These are phyloP conservation scores for Cyrtorhinus lividipennis DNA, from an alignment of 1,140 invertebrate species.

Conservation along the genomic window DNA sequence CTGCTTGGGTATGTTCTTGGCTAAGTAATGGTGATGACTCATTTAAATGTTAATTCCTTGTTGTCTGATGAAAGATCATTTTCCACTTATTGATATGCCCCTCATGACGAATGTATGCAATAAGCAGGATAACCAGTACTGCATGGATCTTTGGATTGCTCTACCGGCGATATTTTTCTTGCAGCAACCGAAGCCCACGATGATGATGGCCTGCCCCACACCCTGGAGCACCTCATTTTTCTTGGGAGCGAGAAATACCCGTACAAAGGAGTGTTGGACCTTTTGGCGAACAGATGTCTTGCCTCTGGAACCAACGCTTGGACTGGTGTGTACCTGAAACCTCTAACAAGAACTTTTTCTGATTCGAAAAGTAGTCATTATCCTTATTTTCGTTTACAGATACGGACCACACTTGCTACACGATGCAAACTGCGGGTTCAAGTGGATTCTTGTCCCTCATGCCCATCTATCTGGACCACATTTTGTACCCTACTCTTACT, in stretches of 20 bases:
- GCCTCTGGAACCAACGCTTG: slow-evolving; percentile 82
- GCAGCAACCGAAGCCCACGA: slow-evolving; percentile 77
- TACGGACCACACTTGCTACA: slow-evolving; percentile 79
- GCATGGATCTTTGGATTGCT: too few species aligned
- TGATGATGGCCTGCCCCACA: slow-evolving; percentile 85
- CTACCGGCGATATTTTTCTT: too few species aligned
- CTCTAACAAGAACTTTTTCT: neutral
- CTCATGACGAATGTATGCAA: neutral
- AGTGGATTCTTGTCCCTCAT: slow-evolving; percentile 76
- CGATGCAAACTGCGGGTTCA: slow-evolving; percentile 69
- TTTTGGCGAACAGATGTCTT: slow-evolving; percentile 74
- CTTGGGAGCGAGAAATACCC: slow-evolving; percentile 81
- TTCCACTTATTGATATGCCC: too few species aligned
- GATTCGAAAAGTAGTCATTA: too few species aligned
- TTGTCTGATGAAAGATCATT: neutral
- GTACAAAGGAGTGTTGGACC: slow-evolving; percentile 75
- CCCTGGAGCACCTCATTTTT: slow-evolving; percentile 83
- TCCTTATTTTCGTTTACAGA: slow-evolving; percentile 35
- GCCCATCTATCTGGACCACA: slow-evolving; percentile 81
- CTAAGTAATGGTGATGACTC: too few species aligned
- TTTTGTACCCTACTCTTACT: slow-evolving; percentile 67
- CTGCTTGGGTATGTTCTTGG: slow-evolving; percentile 51
- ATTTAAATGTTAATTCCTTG: neutral
- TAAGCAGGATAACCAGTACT: too few species aligned
- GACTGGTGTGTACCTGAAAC: slow-evolving; percentile 32